Evolutionary conservation across 2,113 vertebrate genomes (phyloP).

Genomic region (Leucosticte australis): DNA sequence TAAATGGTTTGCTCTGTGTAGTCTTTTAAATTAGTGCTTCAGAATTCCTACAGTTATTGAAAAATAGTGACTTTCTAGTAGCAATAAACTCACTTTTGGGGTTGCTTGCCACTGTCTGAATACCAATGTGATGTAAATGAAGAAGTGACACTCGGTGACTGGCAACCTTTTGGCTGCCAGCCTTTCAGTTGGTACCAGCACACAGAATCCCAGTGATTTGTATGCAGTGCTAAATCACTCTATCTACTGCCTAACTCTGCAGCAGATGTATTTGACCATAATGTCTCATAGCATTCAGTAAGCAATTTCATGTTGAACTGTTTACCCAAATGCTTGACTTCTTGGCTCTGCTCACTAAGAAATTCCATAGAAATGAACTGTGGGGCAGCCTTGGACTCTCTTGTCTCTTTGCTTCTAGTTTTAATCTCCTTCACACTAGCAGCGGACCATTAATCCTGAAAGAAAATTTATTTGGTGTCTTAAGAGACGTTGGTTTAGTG

Average conservation of each 20-base stretch:
- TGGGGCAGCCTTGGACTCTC: not conserved
- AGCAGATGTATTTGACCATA: slow-evolving; percentile 61
- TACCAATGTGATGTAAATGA: slow-evolving; percentile 69
- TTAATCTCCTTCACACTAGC: slow-evolving; percentile 36
- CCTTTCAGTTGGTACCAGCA: not conserved
- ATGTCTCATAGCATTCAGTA: slow-evolving; percentile 2
- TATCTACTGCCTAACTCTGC: not conserved
- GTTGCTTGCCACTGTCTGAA: slow-evolving; percentile 44
- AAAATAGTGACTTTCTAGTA: slow-evolving; percentile 74
- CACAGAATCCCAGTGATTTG: slow-evolving; percentile 7
- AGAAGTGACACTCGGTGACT: slow-evolving; percentile 8
- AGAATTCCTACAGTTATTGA: slow-evolving; percentile 62
- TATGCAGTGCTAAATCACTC: slow-evolving; percentile 48
- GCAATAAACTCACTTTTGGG: slow-evolving; percentile 67
- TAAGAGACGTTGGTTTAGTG: slow-evolving; percentile 1
- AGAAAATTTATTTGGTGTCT: slow-evolving; percentile 51
- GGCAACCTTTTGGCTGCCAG: slow-evolving; percentile 35
- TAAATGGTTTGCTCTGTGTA: slow-evolving; percentile 52
- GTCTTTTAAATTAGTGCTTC: slow-evolving; percentile 65
- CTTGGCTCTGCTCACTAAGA: slow-evolving; percentile 50
- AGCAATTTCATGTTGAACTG: slow-evolving; percentile 52
- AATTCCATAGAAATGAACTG: slow-evolving; percentile 7
- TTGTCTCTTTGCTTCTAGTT: not conserved
- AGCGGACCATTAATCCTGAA: slow-evolving; percentile 30
- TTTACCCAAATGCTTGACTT: slow-evolving; percentile 67